Evolutionary conservation across 2,113 vertebrate genomes (phyloP).

Genomic region (Oxyruncus cristatus): DNA sequence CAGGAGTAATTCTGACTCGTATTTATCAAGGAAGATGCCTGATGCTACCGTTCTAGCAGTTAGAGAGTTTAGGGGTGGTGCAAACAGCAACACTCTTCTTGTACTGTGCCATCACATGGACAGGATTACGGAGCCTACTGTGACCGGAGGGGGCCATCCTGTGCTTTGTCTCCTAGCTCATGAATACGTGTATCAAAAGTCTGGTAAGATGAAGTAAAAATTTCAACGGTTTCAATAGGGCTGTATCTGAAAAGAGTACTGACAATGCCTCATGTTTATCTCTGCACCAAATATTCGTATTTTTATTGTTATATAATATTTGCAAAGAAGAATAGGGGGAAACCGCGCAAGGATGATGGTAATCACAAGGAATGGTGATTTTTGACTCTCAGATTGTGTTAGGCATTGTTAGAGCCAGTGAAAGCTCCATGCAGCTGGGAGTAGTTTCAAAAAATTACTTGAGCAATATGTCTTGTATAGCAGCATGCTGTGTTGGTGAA

Average conservation of each 20-base stretch:
- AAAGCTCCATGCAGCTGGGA: not conserved
- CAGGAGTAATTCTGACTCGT: not conserved
- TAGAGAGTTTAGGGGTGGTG: not conserved
- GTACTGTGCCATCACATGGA: fast-evolving
- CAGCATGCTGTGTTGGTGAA: conserved; percentile 3
- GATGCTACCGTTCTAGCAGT: not conserved
- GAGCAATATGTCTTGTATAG: not conserved
- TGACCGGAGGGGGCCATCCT: fast-evolving
- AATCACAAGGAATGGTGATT: not conserved
- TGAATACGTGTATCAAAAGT: not conserved
- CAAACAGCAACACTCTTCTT: not conserved
- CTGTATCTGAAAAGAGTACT: not conserved
- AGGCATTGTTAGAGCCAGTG: not conserved
- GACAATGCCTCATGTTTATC: not conserved
- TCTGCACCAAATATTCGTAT: not conserved
- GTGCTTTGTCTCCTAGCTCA: not conserved
- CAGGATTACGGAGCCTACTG: not conserved
- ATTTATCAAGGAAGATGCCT: not conserved
- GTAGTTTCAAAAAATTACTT: not conserved
- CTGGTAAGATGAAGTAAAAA: not conserved
- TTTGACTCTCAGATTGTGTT: not conserved
- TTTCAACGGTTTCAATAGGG: not conserved
- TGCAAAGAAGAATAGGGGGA: not conserved
- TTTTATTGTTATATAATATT: not conserved
- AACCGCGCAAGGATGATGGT: not conserved